phyloP scores from a whole-genome alignment of 2,888 invertebrate genomes.

The Ophion ellenae region DNA sequence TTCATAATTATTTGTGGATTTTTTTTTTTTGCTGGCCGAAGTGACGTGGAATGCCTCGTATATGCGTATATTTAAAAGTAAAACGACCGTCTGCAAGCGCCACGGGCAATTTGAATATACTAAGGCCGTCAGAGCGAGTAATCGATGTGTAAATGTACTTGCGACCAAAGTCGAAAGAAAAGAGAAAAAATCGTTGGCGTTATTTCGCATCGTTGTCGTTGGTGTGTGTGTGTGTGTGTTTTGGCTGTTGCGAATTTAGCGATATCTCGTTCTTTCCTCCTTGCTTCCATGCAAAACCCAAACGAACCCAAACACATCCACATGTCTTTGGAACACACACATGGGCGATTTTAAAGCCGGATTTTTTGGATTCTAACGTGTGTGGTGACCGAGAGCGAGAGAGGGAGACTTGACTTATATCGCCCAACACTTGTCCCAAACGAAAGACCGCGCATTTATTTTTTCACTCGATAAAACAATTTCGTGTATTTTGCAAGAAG shows the following conservation, averaged over 20 bases:
- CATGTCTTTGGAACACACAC: background rate
- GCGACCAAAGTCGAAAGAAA: conserved; percentile 36
- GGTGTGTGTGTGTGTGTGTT: background rate
- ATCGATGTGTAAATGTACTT: conserved; percentile 64
- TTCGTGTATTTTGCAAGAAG: too few species aligned
- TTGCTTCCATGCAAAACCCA: conserved; percentile 32
- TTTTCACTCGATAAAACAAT: background rate
- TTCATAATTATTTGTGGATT: too few species aligned
- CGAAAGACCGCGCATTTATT: conserved; percentile 19
- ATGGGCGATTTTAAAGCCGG: background rate
- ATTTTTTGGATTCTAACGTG: background rate
- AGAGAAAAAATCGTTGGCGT: conserved; percentile 19
- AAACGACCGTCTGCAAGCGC: too few species aligned
- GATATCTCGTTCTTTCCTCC: conserved; percentile 43
- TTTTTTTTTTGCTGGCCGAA: too few species aligned
- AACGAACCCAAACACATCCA: background rate
- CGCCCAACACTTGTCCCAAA: background rate
- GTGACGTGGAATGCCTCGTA: too few species aligned
- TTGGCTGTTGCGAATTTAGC: conserved; percentile 43
- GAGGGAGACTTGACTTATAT: background rate
- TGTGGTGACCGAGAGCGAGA: background rate
- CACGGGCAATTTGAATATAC: too few species aligned
- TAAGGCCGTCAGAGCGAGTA: background rate
- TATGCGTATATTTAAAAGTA: too few species aligned
- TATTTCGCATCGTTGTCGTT: conserved; percentile 21